Conservation (phyloP, 1,140 invertebrate species). For the Trichonephila clavata region DNA sequence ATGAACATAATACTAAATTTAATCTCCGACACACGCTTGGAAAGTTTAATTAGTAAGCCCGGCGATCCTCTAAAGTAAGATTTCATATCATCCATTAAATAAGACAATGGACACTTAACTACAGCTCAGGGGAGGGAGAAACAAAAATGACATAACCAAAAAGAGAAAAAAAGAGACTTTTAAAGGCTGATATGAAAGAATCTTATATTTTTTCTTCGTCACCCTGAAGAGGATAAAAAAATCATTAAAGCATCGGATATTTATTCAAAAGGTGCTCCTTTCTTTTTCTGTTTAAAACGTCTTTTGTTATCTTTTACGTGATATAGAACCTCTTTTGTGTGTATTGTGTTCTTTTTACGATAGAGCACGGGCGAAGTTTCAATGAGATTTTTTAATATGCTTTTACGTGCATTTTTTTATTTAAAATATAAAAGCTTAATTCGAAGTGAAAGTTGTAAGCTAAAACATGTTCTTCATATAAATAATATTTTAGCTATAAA, state of each 20-base stretch:
- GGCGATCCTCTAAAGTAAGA: background rate
- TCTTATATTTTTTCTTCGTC: slow-evolving; percentile 6
- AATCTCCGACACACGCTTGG: slow-evolving; percentile 6
- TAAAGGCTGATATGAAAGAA: slow-evolving; percentile 35
- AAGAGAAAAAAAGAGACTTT: background rate
- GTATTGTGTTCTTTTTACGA: background rate
- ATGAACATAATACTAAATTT: slow-evolving; percentile 11
- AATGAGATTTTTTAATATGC: background rate
- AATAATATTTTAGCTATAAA: too few relatives aligned
- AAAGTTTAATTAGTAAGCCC: slow-evolving; percentile 43
- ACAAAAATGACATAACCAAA: background rate
- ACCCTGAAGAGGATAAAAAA: slow-evolving; percentile 33
- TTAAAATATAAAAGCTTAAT: too few relatives aligned
- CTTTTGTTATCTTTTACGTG: slow-evolving; percentile 37
- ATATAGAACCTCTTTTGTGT: slow-evolving; percentile 1
- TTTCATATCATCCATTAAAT: slow-evolving; percentile 27
- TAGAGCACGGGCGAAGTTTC: slow-evolving; percentile 15
- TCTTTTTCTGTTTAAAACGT: slow-evolving; percentile 30
- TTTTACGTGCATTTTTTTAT: background rate
- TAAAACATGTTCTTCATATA: too few relatives aligned
- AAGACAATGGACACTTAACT: slow-evolving; percentile 50
- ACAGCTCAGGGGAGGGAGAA: background rate
- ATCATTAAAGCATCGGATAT: slow-evolving; percentile 18
- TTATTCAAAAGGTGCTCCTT: slow-evolving; percentile 46
- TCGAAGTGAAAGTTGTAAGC: too few relatives aligned